These are phyloP conservation scores for Columba livia DNA, from an alignment of 2,113 vertebrate genomes.

Conservation along the genomic window DNA sequence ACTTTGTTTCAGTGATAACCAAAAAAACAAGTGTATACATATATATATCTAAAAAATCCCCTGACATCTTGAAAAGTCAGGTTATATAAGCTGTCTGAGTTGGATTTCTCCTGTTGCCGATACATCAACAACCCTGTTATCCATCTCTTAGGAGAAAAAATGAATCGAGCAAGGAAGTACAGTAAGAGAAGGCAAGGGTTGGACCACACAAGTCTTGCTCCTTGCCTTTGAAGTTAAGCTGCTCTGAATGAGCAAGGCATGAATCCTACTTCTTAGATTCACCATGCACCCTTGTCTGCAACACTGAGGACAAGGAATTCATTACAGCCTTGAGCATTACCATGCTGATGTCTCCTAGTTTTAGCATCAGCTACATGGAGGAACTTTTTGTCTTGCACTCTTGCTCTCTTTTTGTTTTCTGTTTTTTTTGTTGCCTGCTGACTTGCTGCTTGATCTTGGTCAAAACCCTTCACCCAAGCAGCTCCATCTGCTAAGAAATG, in stretches of 20 bases:
- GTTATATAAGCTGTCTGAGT: background rate
- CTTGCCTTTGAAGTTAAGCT: slow-evolving; percentile 20
- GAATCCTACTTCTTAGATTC: background rate
- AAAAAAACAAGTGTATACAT: background rate
- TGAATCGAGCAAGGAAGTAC: background rate
- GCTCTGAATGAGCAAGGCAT: slow-evolving; percentile 1
- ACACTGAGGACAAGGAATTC: background rate
- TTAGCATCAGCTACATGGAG: background rate
- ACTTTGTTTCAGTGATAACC: background rate
- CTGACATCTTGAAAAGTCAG: background rate
- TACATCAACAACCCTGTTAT: background rate
- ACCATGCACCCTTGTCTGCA: background rate
- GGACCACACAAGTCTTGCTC: background rate
- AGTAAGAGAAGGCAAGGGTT: background rate
- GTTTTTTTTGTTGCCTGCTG: background rate
- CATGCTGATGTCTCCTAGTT: background rate
- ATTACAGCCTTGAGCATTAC: background rate
- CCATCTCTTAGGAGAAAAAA: background rate
- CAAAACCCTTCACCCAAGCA: background rate
- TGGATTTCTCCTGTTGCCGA: background rate
- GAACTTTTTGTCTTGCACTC: background rate
- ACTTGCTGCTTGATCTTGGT: background rate
- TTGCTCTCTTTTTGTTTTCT: background rate
- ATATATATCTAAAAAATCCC: background rate
- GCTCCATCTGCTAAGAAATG: background rate